phyloP scores from a whole-genome alignment of 2,797 vertebrate species.

The Hydrophis major region DNA sequence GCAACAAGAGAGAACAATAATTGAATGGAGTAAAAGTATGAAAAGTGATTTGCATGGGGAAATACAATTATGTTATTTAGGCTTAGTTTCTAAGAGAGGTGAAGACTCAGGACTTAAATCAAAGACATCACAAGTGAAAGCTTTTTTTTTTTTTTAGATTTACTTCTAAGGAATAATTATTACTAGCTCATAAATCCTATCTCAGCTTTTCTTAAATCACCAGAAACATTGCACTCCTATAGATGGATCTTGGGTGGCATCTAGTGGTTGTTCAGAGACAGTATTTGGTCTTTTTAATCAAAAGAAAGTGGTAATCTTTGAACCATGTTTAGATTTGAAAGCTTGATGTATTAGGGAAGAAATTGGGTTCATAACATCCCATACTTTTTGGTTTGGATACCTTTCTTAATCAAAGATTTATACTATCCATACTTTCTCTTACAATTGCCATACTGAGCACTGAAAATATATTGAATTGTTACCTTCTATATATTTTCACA shows the following conservation, averaged over 20 bases:
- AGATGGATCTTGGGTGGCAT: constrained; percentile 16
- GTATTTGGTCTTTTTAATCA: neutral
- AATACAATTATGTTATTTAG: neutral
- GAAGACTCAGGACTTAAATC: neutral
- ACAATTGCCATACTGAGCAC: neutral
- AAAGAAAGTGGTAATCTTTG: neutral
- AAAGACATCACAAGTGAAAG: neutral
- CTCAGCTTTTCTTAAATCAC: neutral
- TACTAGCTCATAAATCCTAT: neutral
- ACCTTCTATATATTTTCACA: neutral
- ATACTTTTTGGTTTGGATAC: neutral
- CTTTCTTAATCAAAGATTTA: neutral
- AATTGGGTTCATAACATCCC: neutral
- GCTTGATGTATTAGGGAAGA: neutral
- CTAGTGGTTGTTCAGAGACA: neutral
- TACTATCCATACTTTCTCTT: neutral
- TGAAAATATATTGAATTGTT: neutral
- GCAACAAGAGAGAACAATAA: neutral
- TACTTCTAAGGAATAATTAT: neutral
- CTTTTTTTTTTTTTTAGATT: neutral
- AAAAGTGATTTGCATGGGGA: neutral
- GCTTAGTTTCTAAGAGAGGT: neutral
- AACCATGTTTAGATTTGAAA: neutral
- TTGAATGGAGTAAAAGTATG: neutral
- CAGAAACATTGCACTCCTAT: neutral